phyloP scores from a whole-genome alignment of 2,797 vertebrate genomes.

The Gymnoscopelus braueri region DNA sequence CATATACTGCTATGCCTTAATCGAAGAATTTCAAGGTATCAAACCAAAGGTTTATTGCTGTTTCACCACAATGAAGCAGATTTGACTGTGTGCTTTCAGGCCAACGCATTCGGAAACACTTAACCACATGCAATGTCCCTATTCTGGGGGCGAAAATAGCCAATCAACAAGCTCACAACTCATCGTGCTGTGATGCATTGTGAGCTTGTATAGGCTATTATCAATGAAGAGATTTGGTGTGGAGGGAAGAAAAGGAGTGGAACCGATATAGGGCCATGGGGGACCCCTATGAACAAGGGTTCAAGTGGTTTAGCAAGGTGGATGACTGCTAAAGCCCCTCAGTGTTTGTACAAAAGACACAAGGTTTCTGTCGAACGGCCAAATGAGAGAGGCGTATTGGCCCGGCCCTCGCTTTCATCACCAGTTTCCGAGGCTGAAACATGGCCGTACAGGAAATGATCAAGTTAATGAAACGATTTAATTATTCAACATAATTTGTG shows the following conservation, averaged over 20 bases:
- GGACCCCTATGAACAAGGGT: too few relatives aligned
- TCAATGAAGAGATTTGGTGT: too few relatives aligned
- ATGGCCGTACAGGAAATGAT: slow-evolving; percentile 71
- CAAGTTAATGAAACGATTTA: slow-evolving; percentile 76
- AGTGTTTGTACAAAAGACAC: slow-evolving; percentile 48
- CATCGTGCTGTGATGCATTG: too few relatives aligned
- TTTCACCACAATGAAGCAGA: slow-evolving; percentile 56
- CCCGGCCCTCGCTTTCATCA: slow-evolving; percentile 53
- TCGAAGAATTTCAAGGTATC: slow-evolving; percentile 41
- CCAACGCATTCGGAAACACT: slow-evolving; percentile 58
- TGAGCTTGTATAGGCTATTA: too few relatives aligned
- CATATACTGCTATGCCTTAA: slow-evolving; percentile 44
- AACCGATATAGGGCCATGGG: too few relatives aligned
- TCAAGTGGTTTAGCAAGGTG: slow-evolving; percentile 16
- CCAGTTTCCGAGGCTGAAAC: slow-evolving; percentile 61
- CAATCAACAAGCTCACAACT: too few relatives aligned
- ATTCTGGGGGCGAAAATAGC: too few relatives aligned
- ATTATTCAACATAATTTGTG: slow-evolving; percentile 75
- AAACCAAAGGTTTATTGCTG: slow-evolving; percentile 41
- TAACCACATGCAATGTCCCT: slow-evolving; percentile 17
- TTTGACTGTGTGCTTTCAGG: slow-evolving; percentile 42
- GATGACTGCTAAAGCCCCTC: slow-evolving; percentile 54
- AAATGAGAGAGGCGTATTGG: slow-evolving; percentile 42
- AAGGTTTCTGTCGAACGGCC: slow-evolving; percentile 30
- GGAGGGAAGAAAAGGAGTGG: too few relatives aligned